Evolutionary conservation across 2,888 invertebrate genomes (phyloP).

Genomic region (Uloborus plumipes): DNA sequence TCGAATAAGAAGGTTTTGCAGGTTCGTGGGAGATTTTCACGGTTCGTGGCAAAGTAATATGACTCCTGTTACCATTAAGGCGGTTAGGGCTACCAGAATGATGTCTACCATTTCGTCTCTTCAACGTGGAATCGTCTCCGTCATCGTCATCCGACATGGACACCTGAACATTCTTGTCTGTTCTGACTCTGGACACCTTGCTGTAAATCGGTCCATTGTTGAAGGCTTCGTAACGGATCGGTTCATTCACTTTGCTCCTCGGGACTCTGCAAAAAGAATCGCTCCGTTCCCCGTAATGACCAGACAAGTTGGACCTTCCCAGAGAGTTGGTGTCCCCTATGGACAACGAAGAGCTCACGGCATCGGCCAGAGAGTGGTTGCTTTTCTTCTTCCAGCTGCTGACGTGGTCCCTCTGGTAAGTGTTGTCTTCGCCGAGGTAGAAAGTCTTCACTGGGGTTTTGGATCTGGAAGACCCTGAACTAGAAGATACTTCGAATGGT

Average conservation of each 20-base stretch:
- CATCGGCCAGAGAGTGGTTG: slow-evolving; percentile 44
- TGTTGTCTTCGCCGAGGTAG: slow-evolving; percentile 54
- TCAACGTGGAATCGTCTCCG: slow-evolving; percentile 16
- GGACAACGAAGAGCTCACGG: slow-evolving; percentile 32
- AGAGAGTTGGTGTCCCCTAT: slow-evolving; percentile 37
- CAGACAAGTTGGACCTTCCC: slow-evolving; percentile 47
- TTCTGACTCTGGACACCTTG: slow-evolving; percentile 29
- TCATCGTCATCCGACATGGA: slow-evolving; percentile 59
- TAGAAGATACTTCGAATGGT: slow-evolving; percentile 57
- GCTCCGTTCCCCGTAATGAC: slow-evolving; percentile 46
- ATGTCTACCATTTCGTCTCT: slow-evolving; percentile 32
- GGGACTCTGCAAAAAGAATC: slow-evolving; percentile 43
- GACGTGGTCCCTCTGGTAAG: slow-evolving; percentile 39
- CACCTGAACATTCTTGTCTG: slow-evolving; percentile 55
- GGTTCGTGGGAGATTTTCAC: slow-evolving; percentile 42
- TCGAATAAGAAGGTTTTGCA: slow-evolving; percentile 32
- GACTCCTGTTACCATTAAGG: slow-evolving; percentile 16
- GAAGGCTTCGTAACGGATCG: slow-evolving; percentile 26
- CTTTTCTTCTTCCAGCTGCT: slow-evolving; percentile 46
- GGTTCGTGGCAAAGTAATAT: slow-evolving; percentile 46
- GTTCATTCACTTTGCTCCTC: slow-evolving; percentile 27
- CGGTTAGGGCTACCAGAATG: slow-evolving; percentile 33
- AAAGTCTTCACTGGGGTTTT: slow-evolving; percentile 61
- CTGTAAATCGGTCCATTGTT: slow-evolving; percentile 41
- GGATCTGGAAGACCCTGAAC: slow-evolving; percentile 57